Evolutionary conservation across 1,140 invertebrate species (phyloP).

Genomic region (Zelostemma sp.): DNA sequence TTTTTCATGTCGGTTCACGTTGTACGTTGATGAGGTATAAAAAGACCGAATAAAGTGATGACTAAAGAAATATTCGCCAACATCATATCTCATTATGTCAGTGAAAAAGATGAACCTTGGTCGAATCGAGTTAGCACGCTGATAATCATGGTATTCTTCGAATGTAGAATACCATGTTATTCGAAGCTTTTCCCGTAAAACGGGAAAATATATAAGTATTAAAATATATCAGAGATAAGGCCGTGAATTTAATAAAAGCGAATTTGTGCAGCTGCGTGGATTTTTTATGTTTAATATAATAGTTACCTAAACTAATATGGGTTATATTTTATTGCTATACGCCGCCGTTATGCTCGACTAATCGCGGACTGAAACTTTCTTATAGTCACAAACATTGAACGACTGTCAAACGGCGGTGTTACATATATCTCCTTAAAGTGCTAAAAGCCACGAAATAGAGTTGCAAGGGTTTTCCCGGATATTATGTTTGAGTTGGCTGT

Average conservation of each 20-base stretch:
- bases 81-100: constrained; percentile 25
- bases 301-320: no score
- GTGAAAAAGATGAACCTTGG: constrained; percentile 8
- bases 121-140: no score
- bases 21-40: constrained; percentile 53
- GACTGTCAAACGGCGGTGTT: constrained; percentile 50
- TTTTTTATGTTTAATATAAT: no score
- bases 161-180: neutral
- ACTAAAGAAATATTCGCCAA: constrained; percentile 26
- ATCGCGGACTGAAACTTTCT: constrained; percentile 47
- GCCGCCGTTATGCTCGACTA: constrained; percentile 41
- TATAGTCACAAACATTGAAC: constrained; percentile 41
- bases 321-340: no score
- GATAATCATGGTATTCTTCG: neutral
- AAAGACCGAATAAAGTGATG: constrained; percentile 36
- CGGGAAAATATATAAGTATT: neutral
- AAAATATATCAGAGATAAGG: no score
- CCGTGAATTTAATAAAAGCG: no score
- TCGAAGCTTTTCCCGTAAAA: no score
- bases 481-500: constrained; percentile 55
- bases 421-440: constrained; percentile 48
- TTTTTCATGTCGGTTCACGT: constrained; percentile 46
- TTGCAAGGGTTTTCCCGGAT: constrained; percentile 52
- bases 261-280: no score
- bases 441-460: constrained; percentile 46